Percentiles rank a stretch among this genome's conserved stretches.
These are phyloP conservation scores for Poecilia velifera DNA, from an alignment of 2,797 vertebrate genomes.

Conservation along the genomic window DNA sequence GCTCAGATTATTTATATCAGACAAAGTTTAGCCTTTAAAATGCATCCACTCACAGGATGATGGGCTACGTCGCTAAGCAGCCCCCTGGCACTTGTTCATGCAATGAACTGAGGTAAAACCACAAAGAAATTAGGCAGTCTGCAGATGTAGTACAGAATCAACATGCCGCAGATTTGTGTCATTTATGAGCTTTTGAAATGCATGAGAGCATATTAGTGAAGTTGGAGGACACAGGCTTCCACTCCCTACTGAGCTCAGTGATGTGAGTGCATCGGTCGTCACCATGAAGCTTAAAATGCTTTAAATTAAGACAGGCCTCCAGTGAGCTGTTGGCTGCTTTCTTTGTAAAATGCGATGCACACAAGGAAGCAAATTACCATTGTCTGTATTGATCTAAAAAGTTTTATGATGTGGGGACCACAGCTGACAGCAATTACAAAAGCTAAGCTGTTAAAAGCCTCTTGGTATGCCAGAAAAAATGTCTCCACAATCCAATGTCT, in stretches of 20 bases:
- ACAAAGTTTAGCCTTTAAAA: slow-evolving; percentile 18
- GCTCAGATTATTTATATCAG: slow-evolving; percentile 10
- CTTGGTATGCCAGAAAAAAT: background rate
- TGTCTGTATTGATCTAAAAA: background rate
- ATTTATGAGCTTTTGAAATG: background rate
- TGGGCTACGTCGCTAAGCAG: slow-evolving; percentile 3
- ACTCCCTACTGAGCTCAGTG: background rate
- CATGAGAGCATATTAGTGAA: background rate
- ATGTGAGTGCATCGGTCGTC: background rate
- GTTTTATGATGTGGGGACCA: background rate
- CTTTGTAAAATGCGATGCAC: background rate
- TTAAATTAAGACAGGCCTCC: too few species aligned
- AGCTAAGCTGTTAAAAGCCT: background rate
- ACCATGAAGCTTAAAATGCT: background rate
- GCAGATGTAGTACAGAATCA: background rate
- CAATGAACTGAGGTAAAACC: background rate
- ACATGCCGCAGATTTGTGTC: background rate
- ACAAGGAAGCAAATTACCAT: background rate
- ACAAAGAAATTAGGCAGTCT: background rate
- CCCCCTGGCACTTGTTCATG: background rate
- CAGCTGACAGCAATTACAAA: background rate
- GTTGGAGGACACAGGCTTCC: background rate
- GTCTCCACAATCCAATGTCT: background rate
- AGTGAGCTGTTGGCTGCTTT: background rate
- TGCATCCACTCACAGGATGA: slow-evolving; percentile 3